Base-by-base conservation (phyloP, 1,140 invertebrate genomes). In the Drosophila paulistorum region DNA sequence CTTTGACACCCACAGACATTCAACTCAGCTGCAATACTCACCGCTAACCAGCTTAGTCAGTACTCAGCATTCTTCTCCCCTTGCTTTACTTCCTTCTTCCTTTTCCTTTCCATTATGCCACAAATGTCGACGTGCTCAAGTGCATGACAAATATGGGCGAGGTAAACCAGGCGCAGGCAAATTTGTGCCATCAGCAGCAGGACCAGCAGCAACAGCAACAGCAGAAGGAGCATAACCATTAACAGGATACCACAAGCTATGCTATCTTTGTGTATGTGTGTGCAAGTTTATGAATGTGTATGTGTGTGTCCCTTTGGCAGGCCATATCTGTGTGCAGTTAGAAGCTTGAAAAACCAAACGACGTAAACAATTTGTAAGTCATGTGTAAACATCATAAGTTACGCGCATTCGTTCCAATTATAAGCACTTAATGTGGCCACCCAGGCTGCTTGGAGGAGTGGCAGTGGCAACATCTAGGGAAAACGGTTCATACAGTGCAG, bases 351-450 rank as follows among this genome's bases (percentile, higher is more conserved):
- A 70, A 76, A 73, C 83, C 83, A 74, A 82, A 80, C 70, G 84
- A 89, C 80, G 77, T 84, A 76, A 90, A 89, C 84, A 89, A 89
- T 89, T 90, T 90, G 84, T 89, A 89, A 89, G 85, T 89, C 84
- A 90, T 89, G 84, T 89, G 85, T 89, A 89, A 89, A 90, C 84
- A 89, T 90, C 81, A 81, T 89, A 90, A 89, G 85, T 90, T 84
- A 81, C 74, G 80, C 85, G 81, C 81, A 90, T 84, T 90, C 77
- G 80, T 89, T 71, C 81, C 86, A 89, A 89, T 89, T 89, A 89
- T 89, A 89, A 89, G 85, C 85, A 89, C 85, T 89, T 89, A 90
- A 89, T 90, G 77, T 79, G 65, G 73, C 74, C 77, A 65, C 64
- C 74, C 42, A 71, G 14, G 58, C 17, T 37, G n/a, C 61, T 30